Evolutionary conservation across 2,113 vertebrate species (phyloP).

Genomic region (Tenrec ecaudatus): DNA sequence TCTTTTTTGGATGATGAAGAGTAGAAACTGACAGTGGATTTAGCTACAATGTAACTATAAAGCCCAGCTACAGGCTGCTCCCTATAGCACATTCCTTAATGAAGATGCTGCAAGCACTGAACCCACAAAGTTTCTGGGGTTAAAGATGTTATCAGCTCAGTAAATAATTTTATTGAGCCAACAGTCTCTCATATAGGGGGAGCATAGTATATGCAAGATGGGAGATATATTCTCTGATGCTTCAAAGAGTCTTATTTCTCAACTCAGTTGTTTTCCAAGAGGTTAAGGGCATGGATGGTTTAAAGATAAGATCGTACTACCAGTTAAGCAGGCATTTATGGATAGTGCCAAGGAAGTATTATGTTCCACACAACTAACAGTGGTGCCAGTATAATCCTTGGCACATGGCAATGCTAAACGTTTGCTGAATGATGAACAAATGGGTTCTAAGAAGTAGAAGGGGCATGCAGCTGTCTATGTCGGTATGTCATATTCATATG

Average conservation of each 20-base stretch:
- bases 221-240: conserved; percentile 17
- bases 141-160: background rate
- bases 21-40: background rate
- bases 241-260: conserved; percentile 56
- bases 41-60: background rate
- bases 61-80: background rate
- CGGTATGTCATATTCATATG: conserved; percentile 73
- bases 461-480: conserved; percentile 74
- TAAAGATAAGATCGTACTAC: conserved; percentile 77
- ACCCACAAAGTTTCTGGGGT: background rate
- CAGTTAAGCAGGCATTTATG: conserved; percentile 77
- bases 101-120: background rate
- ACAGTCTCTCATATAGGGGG: background rate
- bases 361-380: conserved; percentile 79
- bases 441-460: conserved; percentile 72
- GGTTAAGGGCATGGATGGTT: conserved; percentile 72
- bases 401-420: conserved; percentile 75
- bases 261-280: conserved; percentile 66
- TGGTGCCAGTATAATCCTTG: conserved; percentile 77
- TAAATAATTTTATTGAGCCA: conserved; percentile 26
- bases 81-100: background rate
- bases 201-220: background rate
- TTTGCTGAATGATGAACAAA: conserved; percentile 80
- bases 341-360: conserved; percentile 77
- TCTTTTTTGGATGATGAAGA: too few species aligned